Evolutionary conservation across 2,888 invertebrate genomes (phyloP), one percentile per base, ranked within the genome.

Genomic region (Congeria kusceri): DNA sequence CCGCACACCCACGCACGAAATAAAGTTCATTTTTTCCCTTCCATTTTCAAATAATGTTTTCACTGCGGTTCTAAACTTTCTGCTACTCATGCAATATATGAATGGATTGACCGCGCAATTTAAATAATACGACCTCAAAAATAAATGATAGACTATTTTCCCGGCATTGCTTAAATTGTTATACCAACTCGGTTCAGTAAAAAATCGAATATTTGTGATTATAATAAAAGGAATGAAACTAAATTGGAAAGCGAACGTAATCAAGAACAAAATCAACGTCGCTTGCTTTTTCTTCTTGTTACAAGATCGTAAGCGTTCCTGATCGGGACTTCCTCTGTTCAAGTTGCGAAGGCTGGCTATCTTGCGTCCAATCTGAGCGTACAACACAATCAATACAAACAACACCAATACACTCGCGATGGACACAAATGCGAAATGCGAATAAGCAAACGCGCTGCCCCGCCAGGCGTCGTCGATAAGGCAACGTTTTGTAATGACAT

Each of bases 51-150:
- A 44, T 56, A 70, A 49, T 56, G 62, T 53, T 18, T 44, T 11
- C 18, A 77, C 47, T 2, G 80, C 88, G 9, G 65, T 58, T 28
- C 90, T 67, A 78, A 91, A 91, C 47, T 84, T 84, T 23, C 84
- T 82, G 63, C 88, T 89, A 56, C 88, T 87, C 67, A 90, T 87
- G 66, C 90, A 89, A 75, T 91, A 91, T 65, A 91, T 90, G 59
- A 90, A 73, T 0, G 91, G 91, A 71, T 91, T 91, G 18, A 91
- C 75, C 7, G 89, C 86, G 72, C 87, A 87, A 73, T 89, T 90
- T 9, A 89, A 66, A 39, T 88, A 62, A 32, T 89, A 89, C 9
- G 85, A 86, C 15, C 87, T 64, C 27, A 88, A 78, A 28, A 88
- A 86, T 58, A 89, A 74, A 70, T 90, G 88, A 57, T 85, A 87